Base-by-base conservation (phyloP, 2,888 invertebrate species). In the Pasiphila rectangulata region DNA sequence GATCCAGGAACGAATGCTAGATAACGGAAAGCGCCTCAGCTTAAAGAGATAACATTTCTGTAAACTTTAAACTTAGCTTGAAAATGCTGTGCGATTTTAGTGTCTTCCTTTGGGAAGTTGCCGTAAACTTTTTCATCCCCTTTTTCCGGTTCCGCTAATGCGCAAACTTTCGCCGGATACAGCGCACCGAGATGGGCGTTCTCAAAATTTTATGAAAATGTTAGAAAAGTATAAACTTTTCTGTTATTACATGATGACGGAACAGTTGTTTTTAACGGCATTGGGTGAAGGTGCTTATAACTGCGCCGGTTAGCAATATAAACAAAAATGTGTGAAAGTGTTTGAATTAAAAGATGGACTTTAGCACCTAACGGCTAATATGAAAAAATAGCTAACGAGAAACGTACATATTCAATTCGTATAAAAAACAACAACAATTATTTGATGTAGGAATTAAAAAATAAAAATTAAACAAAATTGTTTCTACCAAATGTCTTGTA, bases 61-160 rank as follows among this genome's bases (percentile, higher is more conserved):
- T 64, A 63, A 63, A 66, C 60, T 65, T 61, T 48, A 56, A 54
- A 51, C 47, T 46, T 53, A 55, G 60, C 61, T 64, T 44, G 51
- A 56, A 56, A 61, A 62, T 59, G 56, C 59, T 62, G 63, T 48
- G 48, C 51, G 53, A 69, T 69, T 71, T 71, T 64, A 67, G 68
- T 69, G 66, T 64, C 61, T 60, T 67, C 55, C 58, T 54, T 55
- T 54, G 58, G 53, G 50, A 70, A 68, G 64, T 70, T 69, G 64
- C 63, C 59, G 60, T 63, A 62, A 78, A 78, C 69, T 81, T 81
- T 78, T 76, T 77, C 77, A 75, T 76, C 72, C 73, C 72, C 75
- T 75, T 80, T 78, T 79, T 75, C 75, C 72, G 65, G 70, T 62
- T 65, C 61, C 65, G 72, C 76, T 79, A 80, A 79, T 79, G 78